These are phyloP conservation scores for Hecatera dysodea DNA, from an alignment of 2,888 invertebrate genomes.

Conservation along the genomic window DNA sequence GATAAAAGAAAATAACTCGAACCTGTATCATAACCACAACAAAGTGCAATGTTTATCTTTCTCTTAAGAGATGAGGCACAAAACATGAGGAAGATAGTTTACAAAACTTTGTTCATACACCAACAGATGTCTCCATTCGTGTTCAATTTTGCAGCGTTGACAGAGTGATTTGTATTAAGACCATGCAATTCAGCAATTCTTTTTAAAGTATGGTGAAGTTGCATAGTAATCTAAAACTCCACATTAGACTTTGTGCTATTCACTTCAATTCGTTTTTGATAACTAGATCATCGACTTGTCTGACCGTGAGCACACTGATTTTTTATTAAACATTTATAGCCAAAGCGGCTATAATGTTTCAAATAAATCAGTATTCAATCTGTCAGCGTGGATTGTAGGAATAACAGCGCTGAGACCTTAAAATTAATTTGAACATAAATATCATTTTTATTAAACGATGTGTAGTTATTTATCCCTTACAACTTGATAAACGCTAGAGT, in stretches of 20 bases:
- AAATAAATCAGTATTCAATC: too few species aligned
- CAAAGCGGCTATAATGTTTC: too few species aligned
- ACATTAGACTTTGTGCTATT: background rate
- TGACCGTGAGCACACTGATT: too few species aligned
- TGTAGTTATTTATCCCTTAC: background rate
- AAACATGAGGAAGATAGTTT: constrained; percentile 50
- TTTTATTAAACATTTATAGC: too few species aligned
- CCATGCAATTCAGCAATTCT: constrained; percentile 15
- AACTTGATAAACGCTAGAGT: background rate
- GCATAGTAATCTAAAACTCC: constrained; percentile 16
- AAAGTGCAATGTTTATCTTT: constrained; percentile 8
- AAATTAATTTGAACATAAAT: background rate
- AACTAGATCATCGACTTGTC: too few species aligned
- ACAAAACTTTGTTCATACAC: constrained; percentile 43
- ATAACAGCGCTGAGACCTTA: background rate
- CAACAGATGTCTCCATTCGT: constrained; percentile 13
- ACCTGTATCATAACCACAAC: background rate
- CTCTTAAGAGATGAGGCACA: constrained; percentile 15
- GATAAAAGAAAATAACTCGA: background rate
- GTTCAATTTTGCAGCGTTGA: constrained; percentile 15
- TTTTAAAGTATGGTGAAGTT: background rate
- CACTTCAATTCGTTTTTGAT: background rate
- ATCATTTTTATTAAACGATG: background rate
- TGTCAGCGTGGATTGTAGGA: background rate
- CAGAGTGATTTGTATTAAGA: constrained; percentile 29